Percentiles rank a stretch among this genome's conserved stretches.
Conservation (phyloP, 2,888 invertebrate species). For the Chrysopilus asiliformis region DNA sequence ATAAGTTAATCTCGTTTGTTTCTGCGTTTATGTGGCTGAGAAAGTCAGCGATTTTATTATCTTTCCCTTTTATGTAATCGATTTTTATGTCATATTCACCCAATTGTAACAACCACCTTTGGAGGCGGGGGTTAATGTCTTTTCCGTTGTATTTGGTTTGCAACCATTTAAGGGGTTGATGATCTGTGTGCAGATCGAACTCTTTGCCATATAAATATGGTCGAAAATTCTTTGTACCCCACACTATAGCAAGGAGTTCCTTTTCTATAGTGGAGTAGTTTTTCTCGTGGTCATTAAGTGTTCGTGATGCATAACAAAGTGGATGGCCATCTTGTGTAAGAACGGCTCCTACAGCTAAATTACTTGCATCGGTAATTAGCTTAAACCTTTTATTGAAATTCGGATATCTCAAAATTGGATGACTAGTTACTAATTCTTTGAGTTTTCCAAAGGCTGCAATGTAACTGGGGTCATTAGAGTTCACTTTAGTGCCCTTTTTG, state of each 20-base stretch:
- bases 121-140: too few relatives aligned
- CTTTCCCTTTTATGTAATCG: too few relatives aligned
- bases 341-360: constrained; percentile 14
- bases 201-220: constrained; percentile 11
- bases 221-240: constrained; percentile 13
- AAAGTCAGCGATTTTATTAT: too few relatives aligned
- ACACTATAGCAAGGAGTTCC: constrained; percentile 12
- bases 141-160: too few relatives aligned
- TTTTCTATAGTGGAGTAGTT: constrained; percentile 14
- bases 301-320: constrained; percentile 13
- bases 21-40: too few relatives aligned
- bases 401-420: constrained; percentile 11
- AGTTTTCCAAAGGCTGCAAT: not conserved
- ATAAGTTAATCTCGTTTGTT: too few relatives aligned
- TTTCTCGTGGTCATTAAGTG: constrained; percentile 13
- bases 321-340: constrained; percentile 12
- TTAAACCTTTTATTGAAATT: constrained; percentile 14
- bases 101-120: too few relatives aligned
- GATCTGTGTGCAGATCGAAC: constrained; percentile 12
- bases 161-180: constrained; percentile 4
- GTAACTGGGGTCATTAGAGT: constrained; percentile 4
- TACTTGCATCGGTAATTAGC: constrained; percentile 12
- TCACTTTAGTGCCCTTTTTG: constrained; percentile 1
- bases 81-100: too few relatives aligned
- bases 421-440: not conserved